These are phyloP conservation scores for Steinernema feltiae DNA, from an alignment of 1,140 invertebrate species.

Conservation along the genomic window DNA sequence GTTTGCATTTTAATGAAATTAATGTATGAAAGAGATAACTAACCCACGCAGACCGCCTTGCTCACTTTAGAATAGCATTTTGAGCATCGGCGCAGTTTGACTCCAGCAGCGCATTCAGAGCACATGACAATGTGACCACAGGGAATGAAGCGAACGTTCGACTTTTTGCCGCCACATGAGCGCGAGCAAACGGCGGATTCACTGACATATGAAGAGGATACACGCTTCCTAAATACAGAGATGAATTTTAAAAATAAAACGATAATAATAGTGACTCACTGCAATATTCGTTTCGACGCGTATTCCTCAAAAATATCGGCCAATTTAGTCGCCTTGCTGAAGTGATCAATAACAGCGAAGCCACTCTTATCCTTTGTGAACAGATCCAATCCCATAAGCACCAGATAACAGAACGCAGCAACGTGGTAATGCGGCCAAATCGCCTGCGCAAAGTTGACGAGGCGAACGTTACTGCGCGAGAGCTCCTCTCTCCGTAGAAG, in stretches of 20 bases:
- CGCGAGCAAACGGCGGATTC: not conserved
- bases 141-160: not conserved
- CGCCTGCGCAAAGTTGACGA: not conserved
- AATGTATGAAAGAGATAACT: not conserved
- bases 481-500: not conserved
- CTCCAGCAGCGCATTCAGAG: not conserved
- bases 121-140: not conserved
- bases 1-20: not conserved
- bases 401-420: not conserved
- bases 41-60: not conserved
- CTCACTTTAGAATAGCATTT: not conserved
- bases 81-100: not conserved
- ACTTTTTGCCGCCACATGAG: not conserved
- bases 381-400: constrained; percentile 5
- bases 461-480: not conserved
- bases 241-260: no score
- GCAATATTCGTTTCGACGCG: not conserved
- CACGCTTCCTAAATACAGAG: no score
- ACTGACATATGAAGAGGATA: not conserved
- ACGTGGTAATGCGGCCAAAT: constrained; percentile 3
- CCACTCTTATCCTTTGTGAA: not conserved
- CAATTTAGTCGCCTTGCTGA: not conserved
- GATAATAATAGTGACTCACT: no score
- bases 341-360: not conserved
- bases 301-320: not conserved